Evolutionary conservation across 2,888 invertebrate genomes (phyloP), one percentile per base, ranked within the genome.

Genomic region (Caenorhabditis sp.): DNA sequence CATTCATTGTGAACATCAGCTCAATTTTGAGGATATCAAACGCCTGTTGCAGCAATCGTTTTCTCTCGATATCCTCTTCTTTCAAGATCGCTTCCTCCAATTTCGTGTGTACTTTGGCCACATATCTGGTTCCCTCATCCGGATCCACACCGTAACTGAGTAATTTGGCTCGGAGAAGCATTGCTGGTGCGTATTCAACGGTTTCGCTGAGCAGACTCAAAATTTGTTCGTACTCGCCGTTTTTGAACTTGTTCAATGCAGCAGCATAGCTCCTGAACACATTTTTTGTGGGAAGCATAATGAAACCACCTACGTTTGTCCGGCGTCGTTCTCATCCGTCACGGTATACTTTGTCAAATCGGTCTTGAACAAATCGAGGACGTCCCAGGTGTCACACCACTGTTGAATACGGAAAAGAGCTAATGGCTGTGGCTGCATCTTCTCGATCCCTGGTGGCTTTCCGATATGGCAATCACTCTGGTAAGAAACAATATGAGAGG

Each of bases 381-480:
- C 20, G 37, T 81, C 81, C 81, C 81, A 81, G 5, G 76, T 81
- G 32, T 81, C 81, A 44, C 60, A 76, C 81, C 81, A 81, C 47
- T 76, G 76, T 40, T 81, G 81, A 32, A 81, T 71, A 20, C 81
- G 26, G 61, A 67, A 81, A 0, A 76, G 32, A 2, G 70, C 69
- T 2, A 81, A 18, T 28, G 81, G 81, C 8, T 20, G 37, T 20
- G 76, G 76, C 5, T 61, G 32, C 11, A 70, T 9, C 13, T 71
- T 56, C 0, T 60, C 51, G 28, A 76, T 47, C 37, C 76, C 70
- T 3, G 28, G 44, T 11, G 72, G 60, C 28, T 69, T 70, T 26
- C 61, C 62, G 15, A 81, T 81, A n/a, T 44, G n/a, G 15, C 62
- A 55, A 37, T 68, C 60, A 18, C n/a, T 47, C 77, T 77, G 64